Conservation (phyloP, 2,113 vertebrate genomes). For the Argyrosomus japonicus region DNA sequence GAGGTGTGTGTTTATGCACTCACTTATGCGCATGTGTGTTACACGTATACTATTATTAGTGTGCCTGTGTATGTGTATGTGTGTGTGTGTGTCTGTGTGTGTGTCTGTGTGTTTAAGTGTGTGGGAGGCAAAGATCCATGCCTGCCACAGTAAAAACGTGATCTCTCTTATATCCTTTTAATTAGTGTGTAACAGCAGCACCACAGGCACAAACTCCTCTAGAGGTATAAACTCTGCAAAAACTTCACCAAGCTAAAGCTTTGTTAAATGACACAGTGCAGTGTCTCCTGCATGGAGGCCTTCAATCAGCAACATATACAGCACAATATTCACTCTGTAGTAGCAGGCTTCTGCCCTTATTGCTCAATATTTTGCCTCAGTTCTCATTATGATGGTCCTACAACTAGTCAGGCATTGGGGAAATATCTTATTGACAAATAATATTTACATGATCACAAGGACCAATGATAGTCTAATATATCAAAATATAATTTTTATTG, state of each 20-base stretch:
- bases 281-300: not conserved
- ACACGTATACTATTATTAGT: constrained; percentile 12
- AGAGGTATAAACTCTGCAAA: constrained; percentile 25
- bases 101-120: constrained; percentile 27
- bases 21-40: constrained; percentile 3
- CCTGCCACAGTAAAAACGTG: constrained; percentile 53
- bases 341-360: not conserved
- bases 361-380: not conserved
- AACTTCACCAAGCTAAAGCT: constrained; percentile 16
- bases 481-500: constrained; percentile 21
- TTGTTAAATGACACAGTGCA: not conserved
- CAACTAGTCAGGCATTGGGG: not conserved
- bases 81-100: not conserved
- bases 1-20: not conserved
- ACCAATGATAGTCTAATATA: not conserved
- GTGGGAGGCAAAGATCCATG: constrained; percentile 61
- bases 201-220: constrained; percentile 36
- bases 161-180: constrained; percentile 60
- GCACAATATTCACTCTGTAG: not conserved
- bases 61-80: not conserved
- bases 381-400: not conserved
- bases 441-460: not conserved
- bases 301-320: constrained; percentile 20
- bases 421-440: not conserved
- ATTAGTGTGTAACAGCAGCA: constrained; percentile 65